phyloP scores from a whole-genome alignment of 2,888 invertebrate species.

The Agriopis aurantiaria region DNA sequence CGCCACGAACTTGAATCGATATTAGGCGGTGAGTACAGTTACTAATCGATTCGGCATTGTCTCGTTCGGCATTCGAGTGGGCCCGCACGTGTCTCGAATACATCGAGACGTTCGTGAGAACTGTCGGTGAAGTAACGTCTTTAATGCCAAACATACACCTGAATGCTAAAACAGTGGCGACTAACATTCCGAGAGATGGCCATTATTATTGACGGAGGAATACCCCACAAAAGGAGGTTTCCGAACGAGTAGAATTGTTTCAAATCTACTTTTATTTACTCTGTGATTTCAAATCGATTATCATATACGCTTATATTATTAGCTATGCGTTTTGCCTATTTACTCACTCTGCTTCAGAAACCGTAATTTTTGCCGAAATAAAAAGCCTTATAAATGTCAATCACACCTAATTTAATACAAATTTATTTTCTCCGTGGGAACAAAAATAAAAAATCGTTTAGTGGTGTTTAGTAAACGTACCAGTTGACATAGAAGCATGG shows the following conservation, averaged over 20 bases:
- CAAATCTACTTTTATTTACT: neutral
- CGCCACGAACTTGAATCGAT: slow-evolving; percentile 61
- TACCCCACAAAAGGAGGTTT: slow-evolving; percentile 1
- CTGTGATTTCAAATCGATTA: neutral
- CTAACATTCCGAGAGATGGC: slow-evolving; percentile 38
- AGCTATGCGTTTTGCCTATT: neutral
- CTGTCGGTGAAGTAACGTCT: slow-evolving; percentile 65
- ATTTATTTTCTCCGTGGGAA: too few species aligned
- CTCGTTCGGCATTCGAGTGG: slow-evolving; percentile 73
- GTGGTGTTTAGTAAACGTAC: too few species aligned
- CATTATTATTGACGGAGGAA: slow-evolving; percentile 28
- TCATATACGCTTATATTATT: neutral
- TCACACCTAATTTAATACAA: too few species aligned
- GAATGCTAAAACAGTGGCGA: slow-evolving; percentile 43
- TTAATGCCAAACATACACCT: slow-evolving; percentile 57
- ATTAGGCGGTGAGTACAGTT: slow-evolving; percentile 80
- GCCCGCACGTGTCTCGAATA: slow-evolving; percentile 74
- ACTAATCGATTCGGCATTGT: slow-evolving; percentile 82
- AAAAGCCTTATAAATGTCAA: too few species aligned
- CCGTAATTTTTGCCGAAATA: too few species aligned
- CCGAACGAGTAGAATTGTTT: neutral
- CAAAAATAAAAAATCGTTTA: too few species aligned
- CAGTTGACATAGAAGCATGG: too few species aligned
- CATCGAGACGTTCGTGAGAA: slow-evolving; percentile 75
- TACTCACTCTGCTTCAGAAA: too few species aligned